These are phyloP conservation scores for Sylvietta virens DNA, from an alignment of 2,113 vertebrate genomes.

Conservation along the genomic window DNA sequence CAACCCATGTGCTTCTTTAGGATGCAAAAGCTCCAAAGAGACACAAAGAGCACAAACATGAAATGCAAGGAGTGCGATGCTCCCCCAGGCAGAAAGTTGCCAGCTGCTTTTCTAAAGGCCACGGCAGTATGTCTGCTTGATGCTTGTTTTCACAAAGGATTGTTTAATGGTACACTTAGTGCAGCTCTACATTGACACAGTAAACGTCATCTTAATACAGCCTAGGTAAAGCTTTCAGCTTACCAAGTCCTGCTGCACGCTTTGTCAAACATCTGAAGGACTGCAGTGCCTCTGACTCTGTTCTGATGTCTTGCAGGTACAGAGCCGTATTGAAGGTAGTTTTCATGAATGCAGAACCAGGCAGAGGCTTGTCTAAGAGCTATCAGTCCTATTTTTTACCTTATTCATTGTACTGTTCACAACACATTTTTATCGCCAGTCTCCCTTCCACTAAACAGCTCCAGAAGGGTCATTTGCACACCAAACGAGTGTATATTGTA, in stretches of 20 bases:
- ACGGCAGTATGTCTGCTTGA: conserved; percentile 23
- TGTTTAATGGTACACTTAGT: conserved; percentile 54
- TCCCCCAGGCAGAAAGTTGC: conserved; percentile 43
- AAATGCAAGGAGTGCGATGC: background rate
- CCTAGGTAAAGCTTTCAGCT: background rate
- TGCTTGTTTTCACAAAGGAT: conserved; percentile 7
- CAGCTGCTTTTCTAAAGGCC: conserved; percentile 42
- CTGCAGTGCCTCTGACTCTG: background rate
- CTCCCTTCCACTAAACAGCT: background rate
- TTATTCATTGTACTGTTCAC: background rate
- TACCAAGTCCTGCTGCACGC: background rate
- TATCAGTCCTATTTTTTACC: background rate
- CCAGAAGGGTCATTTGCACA: conserved; percentile 2
- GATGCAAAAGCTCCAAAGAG: background rate
- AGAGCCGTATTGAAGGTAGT: background rate
- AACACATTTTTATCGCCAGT: background rate
- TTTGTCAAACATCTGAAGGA: conserved; percentile 39
- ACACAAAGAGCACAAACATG: background rate
- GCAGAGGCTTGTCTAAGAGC: background rate
- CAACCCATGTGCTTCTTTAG: background rate
- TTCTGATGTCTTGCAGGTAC: background rate
- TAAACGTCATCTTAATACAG: background rate
- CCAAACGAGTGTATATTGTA: background rate
- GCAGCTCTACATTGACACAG: background rate
- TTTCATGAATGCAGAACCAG: background rate